Evolutionary conservation across 2,888 invertebrate genomes (phyloP), one percentile per base, ranked within the genome.

Genomic region (Aricia artaxerxes): DNA sequence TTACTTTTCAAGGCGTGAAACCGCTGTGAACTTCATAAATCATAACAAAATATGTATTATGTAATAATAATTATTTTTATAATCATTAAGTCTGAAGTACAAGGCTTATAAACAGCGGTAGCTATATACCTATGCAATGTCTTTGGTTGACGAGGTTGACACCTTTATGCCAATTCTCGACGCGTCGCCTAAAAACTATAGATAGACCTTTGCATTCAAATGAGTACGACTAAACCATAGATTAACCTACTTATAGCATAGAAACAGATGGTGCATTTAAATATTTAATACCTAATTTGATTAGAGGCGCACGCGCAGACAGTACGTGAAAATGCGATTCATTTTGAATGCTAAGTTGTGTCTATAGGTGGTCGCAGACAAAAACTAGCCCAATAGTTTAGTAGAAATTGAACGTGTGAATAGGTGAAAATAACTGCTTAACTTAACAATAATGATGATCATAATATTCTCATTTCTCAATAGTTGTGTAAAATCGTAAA

Each of bases 261-360:
- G 38, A 69, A 69, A 69, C 69, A 69, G 69, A 69, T 69, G 69
- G 69, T 35, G 13, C 69, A 38, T 69, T 69, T 69, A 35, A 69
- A 69, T 69, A 69, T 69, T 69, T 69, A 69, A 69, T 69, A 69
- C 69, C 69, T 69, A 69, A 69, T 69, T 69, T 69, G 69, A 69
- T 69, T 69, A 69, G 69, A 69, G 13, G 69, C 13, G 69, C 69
- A 69, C 69, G 69, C 69, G 69, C 69, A 69, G 69, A 69, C 69
- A 35, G 69, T 69, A 69, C 69, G 69, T 69, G 69, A 69, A 69
- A 69, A 69, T 69, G 69, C 69, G 69, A 69, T 69, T 69, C 69
- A 69, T 69, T 69, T 69, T 69, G 69, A 69, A 69, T 69, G 69
- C 38, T 69, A 69, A 69, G 69, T 69, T 69, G 69, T 38, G 69